phyloP scores from a whole-genome alignment of 2,797 vertebrate genomes.

The Schizopygopsis pylzovi region DNA sequence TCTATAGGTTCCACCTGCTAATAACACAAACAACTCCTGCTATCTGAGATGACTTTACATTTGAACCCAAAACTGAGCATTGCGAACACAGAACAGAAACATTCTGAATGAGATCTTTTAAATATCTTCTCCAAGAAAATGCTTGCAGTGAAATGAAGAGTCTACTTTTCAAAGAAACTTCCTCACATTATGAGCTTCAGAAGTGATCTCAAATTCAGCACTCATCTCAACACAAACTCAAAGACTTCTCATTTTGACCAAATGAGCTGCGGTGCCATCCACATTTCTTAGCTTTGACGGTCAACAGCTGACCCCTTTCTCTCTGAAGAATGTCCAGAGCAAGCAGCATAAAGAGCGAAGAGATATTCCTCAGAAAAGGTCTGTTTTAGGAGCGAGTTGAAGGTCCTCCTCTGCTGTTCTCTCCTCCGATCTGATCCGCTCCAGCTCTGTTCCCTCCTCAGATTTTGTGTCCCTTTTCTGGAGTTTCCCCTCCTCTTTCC shows the following conservation, averaged over 20 bases:
- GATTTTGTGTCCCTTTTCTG: conserved; percentile 62
- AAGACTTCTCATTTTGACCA: background rate
- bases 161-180: background rate
- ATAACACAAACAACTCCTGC: background rate
- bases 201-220: background rate
- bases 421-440: conserved; percentile 75
- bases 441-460: conserved; percentile 62
- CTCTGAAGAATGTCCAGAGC: background rate
- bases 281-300: background rate
- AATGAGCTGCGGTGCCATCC: background rate
- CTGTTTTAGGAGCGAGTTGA: conserved; percentile 64
- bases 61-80: background rate
- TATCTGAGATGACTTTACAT: background rate
- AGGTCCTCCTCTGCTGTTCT: conserved; percentile 61
- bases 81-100: background rate
- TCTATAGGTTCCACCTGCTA: background rate
- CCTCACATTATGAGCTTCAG: background rate
- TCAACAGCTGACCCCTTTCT: background rate
- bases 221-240: background rate
- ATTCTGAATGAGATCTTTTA: background rate
- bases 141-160: background rate
- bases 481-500: conserved; percentile 50
- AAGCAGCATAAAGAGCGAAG: background rate
- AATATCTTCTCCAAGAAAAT: background rate
- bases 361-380: conserved; percentile 3